These are phyloP conservation scores for Aricia artaxerxes DNA, from an alignment of 2,888 invertebrate species.

Conservation along the genomic window DNA sequence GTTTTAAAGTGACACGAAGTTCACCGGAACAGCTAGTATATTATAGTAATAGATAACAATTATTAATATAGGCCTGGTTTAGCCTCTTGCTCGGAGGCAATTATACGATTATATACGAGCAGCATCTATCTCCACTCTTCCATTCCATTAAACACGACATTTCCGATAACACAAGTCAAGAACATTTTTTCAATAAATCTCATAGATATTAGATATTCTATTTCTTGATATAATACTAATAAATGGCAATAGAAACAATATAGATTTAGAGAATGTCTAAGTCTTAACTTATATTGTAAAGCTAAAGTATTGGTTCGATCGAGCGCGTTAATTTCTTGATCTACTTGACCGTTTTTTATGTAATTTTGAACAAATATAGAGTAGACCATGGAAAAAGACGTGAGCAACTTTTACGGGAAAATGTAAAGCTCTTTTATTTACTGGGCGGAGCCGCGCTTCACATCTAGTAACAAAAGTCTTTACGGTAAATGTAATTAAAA, in stretches of 20 bases:
- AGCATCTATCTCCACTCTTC: not conserved
- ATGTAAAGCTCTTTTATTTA: no score
- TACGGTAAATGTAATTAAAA: not conserved
- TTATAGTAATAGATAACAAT: not conserved
- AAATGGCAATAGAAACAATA: not conserved
- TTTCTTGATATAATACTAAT: not conserved
- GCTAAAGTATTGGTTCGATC: no score
- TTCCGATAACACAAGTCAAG: slow-evolving; percentile 21
- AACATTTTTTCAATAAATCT: slow-evolving; percentile 18
- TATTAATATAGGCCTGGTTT: not conserved
- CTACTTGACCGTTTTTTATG: no score
- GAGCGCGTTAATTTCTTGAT: no score
- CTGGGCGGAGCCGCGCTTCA: no score
- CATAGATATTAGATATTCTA: not conserved
- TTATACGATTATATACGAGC: not conserved
- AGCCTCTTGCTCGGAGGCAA: not conserved
- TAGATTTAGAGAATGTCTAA: not conserved
- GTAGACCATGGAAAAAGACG: no score
- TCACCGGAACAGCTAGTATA: no score
- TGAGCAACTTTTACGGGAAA: no score
- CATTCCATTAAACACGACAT: not conserved
- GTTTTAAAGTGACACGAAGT: no score
- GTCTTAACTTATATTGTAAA: not conserved
- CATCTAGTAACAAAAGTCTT: not conserved
- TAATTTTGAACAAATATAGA: no score